Conservation (phyloP, 2,888 invertebrate genomes). For the Masnerella sp. region DNA sequence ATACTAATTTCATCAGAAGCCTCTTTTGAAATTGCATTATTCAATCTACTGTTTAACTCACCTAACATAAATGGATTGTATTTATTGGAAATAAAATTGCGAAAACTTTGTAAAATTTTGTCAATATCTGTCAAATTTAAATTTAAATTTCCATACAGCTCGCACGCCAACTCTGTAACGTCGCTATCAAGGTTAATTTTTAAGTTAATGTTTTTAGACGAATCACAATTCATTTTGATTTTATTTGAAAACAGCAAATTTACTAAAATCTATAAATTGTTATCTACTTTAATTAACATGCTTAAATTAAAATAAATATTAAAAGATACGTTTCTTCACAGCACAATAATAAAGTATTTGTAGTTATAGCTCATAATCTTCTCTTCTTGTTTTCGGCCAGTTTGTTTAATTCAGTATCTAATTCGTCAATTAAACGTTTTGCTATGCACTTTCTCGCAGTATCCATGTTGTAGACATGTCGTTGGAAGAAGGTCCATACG, state of each 20-base stretch:
- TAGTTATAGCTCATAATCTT: background rate
- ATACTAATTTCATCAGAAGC: slow-evolving; percentile 6
- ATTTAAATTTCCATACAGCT: background rate
- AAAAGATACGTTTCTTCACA: too few species aligned
- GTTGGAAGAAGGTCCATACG: slow-evolving; percentile 24
- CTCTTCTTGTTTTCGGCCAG: background rate
- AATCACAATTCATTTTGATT: background rate
- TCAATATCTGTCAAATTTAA: background rate
- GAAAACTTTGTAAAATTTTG: background rate
- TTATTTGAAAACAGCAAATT: background rate
- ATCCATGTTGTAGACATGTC: slow-evolving; percentile 18
- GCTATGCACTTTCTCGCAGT: slow-evolving; percentile 6
- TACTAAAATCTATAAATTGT: too few species aligned
- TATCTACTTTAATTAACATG: too few species aligned
- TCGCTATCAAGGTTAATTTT: background rate
- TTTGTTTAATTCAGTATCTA: background rate
- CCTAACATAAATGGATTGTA: background rate
- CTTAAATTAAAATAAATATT: too few species aligned
- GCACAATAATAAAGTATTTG: background rate
- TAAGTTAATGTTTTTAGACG: background rate
- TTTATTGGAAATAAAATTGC: background rate
- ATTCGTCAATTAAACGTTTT: slow-evolving; percentile 1
- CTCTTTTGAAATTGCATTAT: slow-evolving; percentile 16
- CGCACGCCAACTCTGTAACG: background rate
- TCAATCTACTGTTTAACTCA: background rate